Percentiles rank a stretch among this genome's conserved stretches.
These are phyloP conservation scores for Heteromormyrus szaboi DNA, from an alignment of 2,797 vertebrate species.

Conservation along the genomic window DNA sequence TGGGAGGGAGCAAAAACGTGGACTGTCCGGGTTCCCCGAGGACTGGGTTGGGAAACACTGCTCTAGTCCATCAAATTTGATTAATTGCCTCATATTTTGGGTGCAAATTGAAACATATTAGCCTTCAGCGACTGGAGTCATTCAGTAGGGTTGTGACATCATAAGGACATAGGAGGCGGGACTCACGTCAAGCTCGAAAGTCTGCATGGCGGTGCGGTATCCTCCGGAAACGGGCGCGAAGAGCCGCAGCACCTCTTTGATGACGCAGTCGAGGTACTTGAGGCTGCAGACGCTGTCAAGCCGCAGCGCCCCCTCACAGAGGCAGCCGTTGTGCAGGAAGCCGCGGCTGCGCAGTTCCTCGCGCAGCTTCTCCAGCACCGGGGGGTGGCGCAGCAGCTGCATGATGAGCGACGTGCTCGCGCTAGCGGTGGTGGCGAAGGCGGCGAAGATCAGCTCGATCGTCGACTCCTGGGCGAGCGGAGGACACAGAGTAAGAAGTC, in stretches of 20 bases:
- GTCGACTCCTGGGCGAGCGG: constrained; percentile 63
- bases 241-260: constrained; percentile 94
- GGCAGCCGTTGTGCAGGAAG: constrained; percentile 82
- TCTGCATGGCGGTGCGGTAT: constrained; percentile 92
- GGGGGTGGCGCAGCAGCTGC: constrained; percentile 87
- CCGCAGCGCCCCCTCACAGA: constrained; percentile 78
- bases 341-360: constrained; percentile 81
- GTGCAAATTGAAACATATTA: not conserved
- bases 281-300: constrained; percentile 78
- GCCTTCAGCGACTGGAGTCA: not conserved
- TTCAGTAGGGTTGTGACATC: not conserved
- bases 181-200: constrained; percentile 94
- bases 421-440: constrained; percentile 90
- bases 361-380: constrained; percentile 81
- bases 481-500: no score
- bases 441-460: constrained; percentile 89
- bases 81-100: not conserved
- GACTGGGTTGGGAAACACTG: not conserved
- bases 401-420: constrained; percentile 93
- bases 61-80: not conserved
- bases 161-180: not conserved
- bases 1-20: not conserved
- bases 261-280: constrained; percentile 91
- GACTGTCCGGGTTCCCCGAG: not conserved
- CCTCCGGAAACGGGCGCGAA: constrained; percentile 89